These are phyloP conservation scores for Botia kubotai DNA, from an alignment of 2,797 vertebrate species.

Conservation along the genomic window DNA sequence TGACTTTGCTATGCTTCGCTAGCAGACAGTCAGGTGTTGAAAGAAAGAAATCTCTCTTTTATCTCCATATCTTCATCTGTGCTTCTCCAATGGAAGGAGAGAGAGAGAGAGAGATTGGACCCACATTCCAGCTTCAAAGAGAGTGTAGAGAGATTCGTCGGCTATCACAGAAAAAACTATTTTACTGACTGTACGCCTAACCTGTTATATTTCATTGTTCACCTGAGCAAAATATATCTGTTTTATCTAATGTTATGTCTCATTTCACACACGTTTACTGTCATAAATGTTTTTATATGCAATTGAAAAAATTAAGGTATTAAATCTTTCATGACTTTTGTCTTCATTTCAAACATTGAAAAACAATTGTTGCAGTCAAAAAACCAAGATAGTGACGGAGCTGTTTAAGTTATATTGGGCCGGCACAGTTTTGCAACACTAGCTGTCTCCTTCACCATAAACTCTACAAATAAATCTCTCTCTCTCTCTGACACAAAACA, in stretches of 20 bases:
- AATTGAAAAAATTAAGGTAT: not conserved
- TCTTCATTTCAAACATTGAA: not conserved
- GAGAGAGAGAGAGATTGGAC: conserved; percentile 16
- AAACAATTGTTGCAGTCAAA: not conserved
- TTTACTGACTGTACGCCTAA: not conserved
- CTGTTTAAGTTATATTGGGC: not conserved
- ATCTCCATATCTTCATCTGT: conserved; percentile 66
- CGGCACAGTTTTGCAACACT: conserved; percentile 8
- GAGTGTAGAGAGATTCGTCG: conserved; percentile 28
- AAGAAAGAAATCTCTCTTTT: conserved; percentile 63
- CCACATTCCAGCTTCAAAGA: conserved; percentile 43
- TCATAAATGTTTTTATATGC: too few species aligned
- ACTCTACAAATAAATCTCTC: not conserved
- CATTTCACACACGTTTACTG: too few species aligned
- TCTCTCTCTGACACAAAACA: conserved; percentile 22
- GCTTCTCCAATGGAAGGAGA: conserved; percentile 60
- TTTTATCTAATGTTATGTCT: too few species aligned
- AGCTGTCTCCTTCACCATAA: not conserved
- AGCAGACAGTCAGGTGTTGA: conserved; percentile 66
- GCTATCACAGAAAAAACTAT: conserved; percentile 24
- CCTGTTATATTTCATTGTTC: not conserved
- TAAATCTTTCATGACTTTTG: not conserved
- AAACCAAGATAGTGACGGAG: not conserved
- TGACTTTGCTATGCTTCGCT: conserved; percentile 23
- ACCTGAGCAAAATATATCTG: not conserved